These are phyloP conservation scores for Catocala sponsa DNA, from an alignment of 2,888 invertebrate species.

Conservation along the genomic window DNA sequence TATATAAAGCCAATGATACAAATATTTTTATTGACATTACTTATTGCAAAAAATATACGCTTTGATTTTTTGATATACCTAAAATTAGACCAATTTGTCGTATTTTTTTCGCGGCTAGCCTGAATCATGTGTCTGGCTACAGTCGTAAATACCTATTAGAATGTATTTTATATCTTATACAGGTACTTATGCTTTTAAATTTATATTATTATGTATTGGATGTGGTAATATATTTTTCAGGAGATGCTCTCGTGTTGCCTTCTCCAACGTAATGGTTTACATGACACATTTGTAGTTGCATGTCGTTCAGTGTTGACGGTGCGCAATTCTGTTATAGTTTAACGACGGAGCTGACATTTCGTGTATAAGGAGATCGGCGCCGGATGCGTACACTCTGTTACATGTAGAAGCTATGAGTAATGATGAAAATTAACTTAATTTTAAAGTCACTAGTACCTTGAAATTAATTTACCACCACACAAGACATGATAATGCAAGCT, in stretches of 20 bases:
- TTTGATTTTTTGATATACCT: not conserved
- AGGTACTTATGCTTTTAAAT: not conserved
- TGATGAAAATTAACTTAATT: constrained; percentile 3
- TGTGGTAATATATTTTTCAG: not conserved
- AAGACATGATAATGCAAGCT: no score
- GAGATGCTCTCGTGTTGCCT: constrained; percentile 16
- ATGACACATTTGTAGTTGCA: constrained; percentile 47
- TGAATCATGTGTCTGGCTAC: not conserved
- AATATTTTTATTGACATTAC: not conserved
- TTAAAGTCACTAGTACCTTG: not conserved
- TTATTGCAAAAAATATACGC: constrained; percentile 1
- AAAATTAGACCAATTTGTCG: constrained; percentile 3
- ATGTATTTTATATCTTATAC: constrained; percentile 1
- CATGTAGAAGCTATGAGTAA: constrained; percentile 10
- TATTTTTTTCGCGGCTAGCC: not conserved
- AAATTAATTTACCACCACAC: not conserved
- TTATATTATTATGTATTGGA: not conserved
- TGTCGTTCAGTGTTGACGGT: constrained; percentile 44
- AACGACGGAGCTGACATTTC: constrained; percentile 76
- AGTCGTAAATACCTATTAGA: constrained; percentile 1
- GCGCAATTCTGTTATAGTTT: constrained; percentile 67
- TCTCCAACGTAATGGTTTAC: constrained; percentile 18
- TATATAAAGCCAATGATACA: not conserved
- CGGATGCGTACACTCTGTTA: constrained; percentile 54
- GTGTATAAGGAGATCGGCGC: constrained; percentile 72